Conservation (phyloP, 2,113 vertebrate species). For the Steatornis caripensis region DNA sequence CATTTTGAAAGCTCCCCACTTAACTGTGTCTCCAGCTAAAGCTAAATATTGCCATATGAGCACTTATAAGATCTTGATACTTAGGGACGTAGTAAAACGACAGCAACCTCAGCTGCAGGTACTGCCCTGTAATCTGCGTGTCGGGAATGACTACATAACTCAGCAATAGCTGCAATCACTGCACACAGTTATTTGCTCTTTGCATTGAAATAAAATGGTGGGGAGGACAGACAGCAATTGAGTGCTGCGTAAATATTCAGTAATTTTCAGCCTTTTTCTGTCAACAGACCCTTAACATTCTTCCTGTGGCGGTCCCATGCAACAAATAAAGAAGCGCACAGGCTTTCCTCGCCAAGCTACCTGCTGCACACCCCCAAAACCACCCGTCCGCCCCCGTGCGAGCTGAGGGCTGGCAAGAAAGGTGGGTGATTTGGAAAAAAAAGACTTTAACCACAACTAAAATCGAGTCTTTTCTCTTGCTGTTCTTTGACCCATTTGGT, state of each 20-base stretch:
- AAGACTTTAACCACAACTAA: background rate
- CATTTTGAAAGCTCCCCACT: background rate
- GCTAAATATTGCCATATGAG: background rate
- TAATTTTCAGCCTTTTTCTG: background rate
- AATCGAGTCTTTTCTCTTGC: background rate
- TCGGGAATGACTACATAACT: background rate
- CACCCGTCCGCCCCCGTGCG: background rate
- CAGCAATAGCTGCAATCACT: background rate
- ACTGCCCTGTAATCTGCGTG: conserved; percentile 52
- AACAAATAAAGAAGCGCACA: accelerated
- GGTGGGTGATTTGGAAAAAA: background rate
- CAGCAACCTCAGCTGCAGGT: background rate
- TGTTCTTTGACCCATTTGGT: background rate
- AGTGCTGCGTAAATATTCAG: background rate
- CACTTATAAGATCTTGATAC: background rate
- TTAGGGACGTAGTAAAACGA: conserved; percentile 10
- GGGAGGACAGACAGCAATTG: background rate
- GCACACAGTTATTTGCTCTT: background rate
- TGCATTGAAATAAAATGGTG: background rate
- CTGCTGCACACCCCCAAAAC: background rate
- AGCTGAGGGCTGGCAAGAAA: background rate
- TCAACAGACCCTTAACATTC: background rate
- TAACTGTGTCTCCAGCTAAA: background rate
- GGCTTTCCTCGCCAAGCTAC: background rate
- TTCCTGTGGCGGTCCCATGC: background rate